A percentile compares a stretch with the other conserved stretches of the same genome.
These are phyloP conservation scores for Cynopterus sphinx DNA, from an alignment of 2,797 vertebrate species.

Conservation along the genomic window DNA sequence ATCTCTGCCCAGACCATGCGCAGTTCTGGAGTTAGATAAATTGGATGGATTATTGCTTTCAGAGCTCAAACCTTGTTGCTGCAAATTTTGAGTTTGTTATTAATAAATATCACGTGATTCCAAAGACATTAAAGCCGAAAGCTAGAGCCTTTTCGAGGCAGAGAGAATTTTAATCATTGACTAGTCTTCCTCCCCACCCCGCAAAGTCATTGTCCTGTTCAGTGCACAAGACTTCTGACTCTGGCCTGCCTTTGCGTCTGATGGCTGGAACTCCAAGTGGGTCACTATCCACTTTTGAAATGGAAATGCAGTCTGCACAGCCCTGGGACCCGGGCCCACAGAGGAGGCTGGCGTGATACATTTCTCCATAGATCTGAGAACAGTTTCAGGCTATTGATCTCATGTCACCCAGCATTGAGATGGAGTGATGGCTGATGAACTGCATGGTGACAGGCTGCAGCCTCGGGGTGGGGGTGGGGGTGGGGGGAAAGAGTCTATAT, in stretches of 20 bases:
- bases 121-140: conserved; percentile 72
- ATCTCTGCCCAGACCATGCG: conserved; percentile 69
- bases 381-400: conserved; percentile 61
- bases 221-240: conserved; percentile 64
- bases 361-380: conserved; percentile 61
- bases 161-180: conserved; percentile 78
- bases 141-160: conserved; percentile 75
- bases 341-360: conserved; percentile 16
- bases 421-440: conserved; percentile 62
- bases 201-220: conserved; percentile 64
- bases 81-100: conserved; percentile 80
- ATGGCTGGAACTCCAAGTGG: conserved; percentile 71
- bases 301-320: conserved; percentile 69
- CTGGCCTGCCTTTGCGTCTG: not conserved
- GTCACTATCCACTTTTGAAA: conserved; percentile 65
- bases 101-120: conserved; percentile 77
- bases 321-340: not conserved
- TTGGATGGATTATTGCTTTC: conserved; percentile 79
- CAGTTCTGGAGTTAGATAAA: conserved; percentile 81
- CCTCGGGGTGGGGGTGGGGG: too few relatives aligned
- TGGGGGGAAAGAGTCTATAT: not conserved
- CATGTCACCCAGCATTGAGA: conserved; percentile 45
- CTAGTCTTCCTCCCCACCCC: not conserved
- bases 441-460: conserved; percentile 48
- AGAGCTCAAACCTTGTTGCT: conserved; percentile 77